Evolutionary conservation across 1,140 invertebrate species (phyloP).

Genomic region (Neodiprion fabricii): DNA sequence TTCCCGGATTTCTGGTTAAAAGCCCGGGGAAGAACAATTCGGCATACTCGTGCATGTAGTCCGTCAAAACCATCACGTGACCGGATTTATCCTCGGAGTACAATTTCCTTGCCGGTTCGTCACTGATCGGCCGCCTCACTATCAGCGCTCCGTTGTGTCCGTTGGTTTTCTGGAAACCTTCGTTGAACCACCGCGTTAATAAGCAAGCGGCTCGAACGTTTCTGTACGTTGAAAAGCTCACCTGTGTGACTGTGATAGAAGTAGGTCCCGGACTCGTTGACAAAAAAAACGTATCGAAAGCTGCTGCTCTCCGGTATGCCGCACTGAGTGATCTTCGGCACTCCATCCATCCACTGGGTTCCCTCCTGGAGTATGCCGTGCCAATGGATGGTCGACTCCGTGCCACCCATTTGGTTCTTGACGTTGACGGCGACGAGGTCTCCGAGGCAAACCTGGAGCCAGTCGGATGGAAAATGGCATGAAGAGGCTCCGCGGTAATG

Average conservation of each 20-base stretch:
- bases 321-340: conserved; percentile 76
- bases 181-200: background rate
- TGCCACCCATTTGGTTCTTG: conserved; percentile 61
- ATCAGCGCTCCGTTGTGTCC: conserved; percentile 49
- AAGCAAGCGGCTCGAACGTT: no score
- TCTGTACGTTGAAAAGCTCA: conserved; percentile 30
- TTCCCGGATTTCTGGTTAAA: conserved; percentile 35
- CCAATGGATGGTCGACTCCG: conserved; percentile 63
- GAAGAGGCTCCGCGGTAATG: background rate
- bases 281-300: conserved; percentile 64
- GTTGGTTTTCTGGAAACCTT: conserved; percentile 50
- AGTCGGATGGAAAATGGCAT: background rate
- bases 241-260: conserved; percentile 66
- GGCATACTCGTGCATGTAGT: conserved; percentile 41
- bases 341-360: conserved; percentile 69
- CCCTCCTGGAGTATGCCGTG: conserved; percentile 60
- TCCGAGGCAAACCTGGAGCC: conserved; percentile 64
- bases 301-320: conserved; percentile 64
- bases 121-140: conserved; percentile 35
- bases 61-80: conserved; percentile 48
- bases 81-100: conserved; percentile 53
- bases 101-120: conserved; percentile 34
- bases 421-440: conserved; percentile 66
- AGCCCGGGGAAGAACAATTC: conserved; percentile 43
- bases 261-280: conserved; percentile 60